These are phyloP conservation scores for Scopus umbretta DNA, from an alignment of 2,113 vertebrate species.

Conservation along the genomic window DNA sequence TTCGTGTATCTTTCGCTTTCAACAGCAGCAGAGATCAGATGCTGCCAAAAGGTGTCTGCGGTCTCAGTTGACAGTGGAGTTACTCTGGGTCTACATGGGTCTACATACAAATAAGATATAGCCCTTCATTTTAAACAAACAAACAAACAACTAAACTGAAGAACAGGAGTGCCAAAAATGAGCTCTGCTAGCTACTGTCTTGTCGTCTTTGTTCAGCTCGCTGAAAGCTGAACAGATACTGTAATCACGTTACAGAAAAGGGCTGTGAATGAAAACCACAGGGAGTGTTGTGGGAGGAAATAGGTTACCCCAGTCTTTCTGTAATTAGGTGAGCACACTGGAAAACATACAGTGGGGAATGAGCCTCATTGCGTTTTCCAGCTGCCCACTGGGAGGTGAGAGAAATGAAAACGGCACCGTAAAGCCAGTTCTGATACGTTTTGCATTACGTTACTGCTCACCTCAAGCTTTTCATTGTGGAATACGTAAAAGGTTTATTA, in stretches of 20 bases:
- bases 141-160: neutral
- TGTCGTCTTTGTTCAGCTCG: neutral
- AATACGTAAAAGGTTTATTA: neutral
- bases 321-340: neutral
- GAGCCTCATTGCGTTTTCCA: neutral
- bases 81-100: conserved; percentile 63
- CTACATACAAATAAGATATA: neutral
- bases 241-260: neutral
- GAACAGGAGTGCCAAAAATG: neutral
- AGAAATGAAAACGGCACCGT: neutral
- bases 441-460: neutral
- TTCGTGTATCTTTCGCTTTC: neutral
- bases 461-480: neutral
- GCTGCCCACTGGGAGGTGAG: neutral
- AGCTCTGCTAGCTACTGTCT: neutral
- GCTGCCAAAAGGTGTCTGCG: neutral
- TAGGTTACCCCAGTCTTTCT: neutral
- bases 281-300: neutral
- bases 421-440: neutral
- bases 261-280: neutral
- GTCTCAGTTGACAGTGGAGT: neutral
- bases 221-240: neutral
- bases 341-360: neutral
- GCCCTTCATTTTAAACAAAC: neutral
- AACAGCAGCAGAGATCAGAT: neutral